Percentiles rank a stretch among this genome's conserved stretches.
Conservation (phyloP, 1,140 invertebrate genomes). For the Sitophilus oryzae region DNA sequence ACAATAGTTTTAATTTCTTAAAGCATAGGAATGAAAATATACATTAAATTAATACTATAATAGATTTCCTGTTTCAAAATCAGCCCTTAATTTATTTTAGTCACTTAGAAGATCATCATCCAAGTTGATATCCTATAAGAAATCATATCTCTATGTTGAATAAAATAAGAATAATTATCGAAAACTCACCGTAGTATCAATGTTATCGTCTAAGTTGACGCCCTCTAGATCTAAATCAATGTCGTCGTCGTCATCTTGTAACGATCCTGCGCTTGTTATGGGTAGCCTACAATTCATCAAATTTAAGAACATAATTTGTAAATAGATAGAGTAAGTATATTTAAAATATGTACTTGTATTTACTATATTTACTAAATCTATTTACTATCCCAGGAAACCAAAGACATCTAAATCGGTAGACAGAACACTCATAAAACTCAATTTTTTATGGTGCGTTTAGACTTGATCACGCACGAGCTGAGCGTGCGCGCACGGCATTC, state of each 20-base stretch:
- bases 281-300: conserved; percentile 10
- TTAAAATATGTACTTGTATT: neutral
- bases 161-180: neutral
- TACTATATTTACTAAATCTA: too few species aligned
- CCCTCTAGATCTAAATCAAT: conserved; percentile 57
- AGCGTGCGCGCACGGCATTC: too few species aligned
- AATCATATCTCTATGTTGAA: conserved; percentile 1
- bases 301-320: neutral
- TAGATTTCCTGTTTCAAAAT: too few species aligned
- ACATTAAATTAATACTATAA: conserved; percentile 13
- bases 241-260: conserved; percentile 49
- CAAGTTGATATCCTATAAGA: conserved; percentile 56
- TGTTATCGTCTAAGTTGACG: conserved; percentile 58
- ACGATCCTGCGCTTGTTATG: conserved; percentile 15
- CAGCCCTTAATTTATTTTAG: conserved; percentile 27
- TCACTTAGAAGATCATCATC: conserved; percentile 60
- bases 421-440: too few species aligned
- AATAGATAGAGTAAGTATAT: neutral
- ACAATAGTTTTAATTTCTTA: conserved; percentile 7
- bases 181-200: conserved; percentile 55
- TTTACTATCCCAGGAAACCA: too few species aligned
- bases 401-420: too few species aligned
- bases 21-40: conserved; percentile 19
- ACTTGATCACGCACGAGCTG: too few species aligned
- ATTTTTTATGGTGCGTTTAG: too few species aligned